These are phyloP conservation scores for Choristoneura fumiferana DNA, from an alignment of 1,140 invertebrate genomes.

Conservation along the genomic window DNA sequence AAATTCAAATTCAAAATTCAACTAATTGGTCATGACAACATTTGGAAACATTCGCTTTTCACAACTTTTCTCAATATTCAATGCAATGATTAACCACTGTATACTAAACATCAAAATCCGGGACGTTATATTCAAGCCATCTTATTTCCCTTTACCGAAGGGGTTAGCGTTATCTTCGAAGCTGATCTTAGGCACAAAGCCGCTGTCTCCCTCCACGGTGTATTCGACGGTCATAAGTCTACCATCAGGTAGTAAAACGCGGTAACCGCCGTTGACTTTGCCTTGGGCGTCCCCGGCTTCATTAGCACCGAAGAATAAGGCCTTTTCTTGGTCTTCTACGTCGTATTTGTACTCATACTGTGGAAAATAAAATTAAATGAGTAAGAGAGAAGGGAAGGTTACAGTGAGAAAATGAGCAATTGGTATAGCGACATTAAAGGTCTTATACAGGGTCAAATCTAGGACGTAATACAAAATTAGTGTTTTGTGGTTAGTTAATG, in stretches of 20 bases:
- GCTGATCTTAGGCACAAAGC: constrained; percentile 84
- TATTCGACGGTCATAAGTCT: constrained; percentile 85
- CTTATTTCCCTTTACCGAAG: constrained; percentile 65
- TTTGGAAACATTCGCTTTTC: too few species aligned
- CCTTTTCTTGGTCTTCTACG: constrained; percentile 83
- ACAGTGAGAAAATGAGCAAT: too few species aligned
- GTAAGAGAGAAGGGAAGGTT: neutral
- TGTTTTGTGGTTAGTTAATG: too few species aligned
- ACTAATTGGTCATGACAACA: too few species aligned
- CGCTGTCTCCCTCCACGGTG: constrained; percentile 82
- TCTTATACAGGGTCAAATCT: too few species aligned
- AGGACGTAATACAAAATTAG: too few species aligned
- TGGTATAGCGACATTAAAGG: too few species aligned
- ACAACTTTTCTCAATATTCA: too few species aligned
- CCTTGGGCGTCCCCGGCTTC: constrained; percentile 81
- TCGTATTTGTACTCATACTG: constrained; percentile 86
- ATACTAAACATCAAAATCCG: too few species aligned
- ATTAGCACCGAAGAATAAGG: constrained; percentile 82
- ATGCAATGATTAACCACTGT: too few species aligned
- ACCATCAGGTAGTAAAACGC: constrained; percentile 83
- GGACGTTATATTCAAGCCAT: neutral
- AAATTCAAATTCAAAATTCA: too few species aligned
- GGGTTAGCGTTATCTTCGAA: constrained; percentile 80
- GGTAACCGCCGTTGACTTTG: constrained; percentile 81
- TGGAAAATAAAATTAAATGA: constrained; percentile 35